Evolutionary conservation across 2,888 invertebrate genomes (phyloP).

Genomic region (Polydrusus cervinus): DNA sequence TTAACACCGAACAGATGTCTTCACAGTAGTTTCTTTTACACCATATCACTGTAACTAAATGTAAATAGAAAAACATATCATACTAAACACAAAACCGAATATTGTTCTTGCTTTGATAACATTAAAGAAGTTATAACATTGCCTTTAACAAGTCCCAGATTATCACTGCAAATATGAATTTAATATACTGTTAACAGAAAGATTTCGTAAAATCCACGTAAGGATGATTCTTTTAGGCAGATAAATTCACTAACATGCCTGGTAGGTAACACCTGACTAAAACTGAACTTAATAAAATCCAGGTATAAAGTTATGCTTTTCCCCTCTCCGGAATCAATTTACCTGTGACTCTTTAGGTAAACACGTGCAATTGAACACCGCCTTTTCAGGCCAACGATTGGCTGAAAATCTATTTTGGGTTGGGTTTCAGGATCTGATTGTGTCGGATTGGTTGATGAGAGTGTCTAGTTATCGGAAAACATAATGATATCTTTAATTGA

Average conservation of each 20-base stretch:
- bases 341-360: conserved; percentile 60
- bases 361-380: conserved; percentile 61
- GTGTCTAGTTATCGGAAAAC: conserved; percentile 57
- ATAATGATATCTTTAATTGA: conserved; percentile 62
- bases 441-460: conserved; percentile 55
- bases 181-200: conserved; percentile 5
- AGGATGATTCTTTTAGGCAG: conserved; percentile 14
- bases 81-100: neutral
- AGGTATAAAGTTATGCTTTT: conserved; percentile 62
- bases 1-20: neutral
- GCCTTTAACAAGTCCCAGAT: conserved; percentile 1
- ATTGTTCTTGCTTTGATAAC: neutral
- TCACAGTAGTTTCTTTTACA: neutral
- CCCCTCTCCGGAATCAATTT: conserved; percentile 48
- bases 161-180: conserved; percentile 18
- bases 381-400: conserved; percentile 52
- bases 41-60: conserved; percentile 17
- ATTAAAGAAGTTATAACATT: no score
- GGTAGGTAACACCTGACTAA: conserved; percentile 65
- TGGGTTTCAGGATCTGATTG: conserved; percentile 52
- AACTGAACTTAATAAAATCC: conserved; percentile 61
- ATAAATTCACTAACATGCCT: conserved; percentile 47
- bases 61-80: conserved; percentile 5
- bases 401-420: conserved; percentile 42
- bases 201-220: conserved; percentile 18